A percentile compares a stretch with the other conserved stretches of the same genome.
Evolutionary conservation across 2,888 invertebrate species (phyloP).

Genomic region (Ormyrus nitidulus): DNA sequence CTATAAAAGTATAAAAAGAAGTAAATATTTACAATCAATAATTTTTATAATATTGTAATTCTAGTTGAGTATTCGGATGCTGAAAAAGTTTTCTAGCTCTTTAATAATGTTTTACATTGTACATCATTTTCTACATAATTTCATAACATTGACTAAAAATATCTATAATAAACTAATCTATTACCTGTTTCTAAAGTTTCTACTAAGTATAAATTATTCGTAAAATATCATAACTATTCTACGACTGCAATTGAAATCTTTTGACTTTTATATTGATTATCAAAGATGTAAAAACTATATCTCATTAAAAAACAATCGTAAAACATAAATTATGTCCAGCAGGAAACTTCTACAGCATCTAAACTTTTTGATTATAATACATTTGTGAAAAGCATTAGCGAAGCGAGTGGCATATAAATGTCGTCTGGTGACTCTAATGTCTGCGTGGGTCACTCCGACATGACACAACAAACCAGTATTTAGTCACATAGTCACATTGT

Average conservation of each 20-base stretch:
- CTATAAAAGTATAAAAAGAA: conserved; percentile 42
- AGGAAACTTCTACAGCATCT: no score
- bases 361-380: conserved; percentile 9
- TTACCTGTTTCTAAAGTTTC: no score
- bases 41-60: conserved; percentile 12
- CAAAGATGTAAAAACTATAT: no score
- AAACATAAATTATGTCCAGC: background rate
- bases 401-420: conserved; percentile 47
- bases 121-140: no score
- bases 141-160: no score
- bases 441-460: conserved; percentile 32
- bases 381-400: conserved; percentile 49
- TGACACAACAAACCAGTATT: conserved; percentile 23
- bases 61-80: conserved; percentile 9
- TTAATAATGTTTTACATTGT: no score
- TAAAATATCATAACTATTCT: no score
- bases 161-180: no score
- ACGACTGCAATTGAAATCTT: no score
- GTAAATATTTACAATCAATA: conserved; percentile 42
- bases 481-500: conserved; percentile 23
- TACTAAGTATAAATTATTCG: no score
- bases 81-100: background rate
- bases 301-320: background rate
- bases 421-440: conserved; percentile 26
- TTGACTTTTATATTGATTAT: no score